Conservation (phyloP, 2,888 invertebrate genomes). For the Drosophila mettleri region DNA sequence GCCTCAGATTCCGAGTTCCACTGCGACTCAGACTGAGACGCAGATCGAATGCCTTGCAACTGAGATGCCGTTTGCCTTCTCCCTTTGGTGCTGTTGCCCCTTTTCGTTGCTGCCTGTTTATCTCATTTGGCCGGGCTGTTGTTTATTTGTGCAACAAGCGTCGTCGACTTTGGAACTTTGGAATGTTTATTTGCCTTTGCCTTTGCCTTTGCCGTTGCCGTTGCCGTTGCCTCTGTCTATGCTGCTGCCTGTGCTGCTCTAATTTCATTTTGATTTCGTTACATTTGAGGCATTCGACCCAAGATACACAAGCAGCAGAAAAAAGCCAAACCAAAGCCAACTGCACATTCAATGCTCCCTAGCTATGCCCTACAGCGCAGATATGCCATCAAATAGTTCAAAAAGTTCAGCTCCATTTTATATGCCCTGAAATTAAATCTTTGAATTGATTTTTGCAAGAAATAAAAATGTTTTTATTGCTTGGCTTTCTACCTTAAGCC, state of each 20-base stretch:
- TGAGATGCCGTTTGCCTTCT: constrained; percentile 17
- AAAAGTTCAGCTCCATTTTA: not conserved
- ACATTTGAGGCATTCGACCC: constrained; percentile 18
- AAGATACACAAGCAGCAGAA: constrained; percentile 7
- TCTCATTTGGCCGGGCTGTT: constrained; percentile 51
- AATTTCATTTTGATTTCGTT: constrained; percentile 59
- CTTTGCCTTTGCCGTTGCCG: constrained; percentile 13
- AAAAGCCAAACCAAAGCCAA: not conserved
- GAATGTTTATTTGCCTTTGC: constrained; percentile 57
- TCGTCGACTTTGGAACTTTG: constrained; percentile 62
- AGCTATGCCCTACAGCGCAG: not conserved
- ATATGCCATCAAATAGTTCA: not conserved
- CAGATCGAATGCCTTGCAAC: constrained; percentile 32
- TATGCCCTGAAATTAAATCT: not conserved
- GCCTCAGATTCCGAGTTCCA: constrained; percentile 13
- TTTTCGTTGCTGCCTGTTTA: constrained; percentile 44
- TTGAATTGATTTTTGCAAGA: not conserved
- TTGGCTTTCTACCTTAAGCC: not conserved
- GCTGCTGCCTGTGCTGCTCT: constrained; percentile 34
- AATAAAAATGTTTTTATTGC: not conserved
- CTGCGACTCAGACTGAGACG: constrained; percentile 13
- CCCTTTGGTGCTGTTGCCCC: not conserved
- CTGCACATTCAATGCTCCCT: constrained; percentile 11
- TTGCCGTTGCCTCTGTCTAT: not conserved
- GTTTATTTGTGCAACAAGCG: constrained; percentile 64